Evolutionary conservation across 2,113 vertebrate species (phyloP).

Genomic region (Vicugna pacos): DNA sequence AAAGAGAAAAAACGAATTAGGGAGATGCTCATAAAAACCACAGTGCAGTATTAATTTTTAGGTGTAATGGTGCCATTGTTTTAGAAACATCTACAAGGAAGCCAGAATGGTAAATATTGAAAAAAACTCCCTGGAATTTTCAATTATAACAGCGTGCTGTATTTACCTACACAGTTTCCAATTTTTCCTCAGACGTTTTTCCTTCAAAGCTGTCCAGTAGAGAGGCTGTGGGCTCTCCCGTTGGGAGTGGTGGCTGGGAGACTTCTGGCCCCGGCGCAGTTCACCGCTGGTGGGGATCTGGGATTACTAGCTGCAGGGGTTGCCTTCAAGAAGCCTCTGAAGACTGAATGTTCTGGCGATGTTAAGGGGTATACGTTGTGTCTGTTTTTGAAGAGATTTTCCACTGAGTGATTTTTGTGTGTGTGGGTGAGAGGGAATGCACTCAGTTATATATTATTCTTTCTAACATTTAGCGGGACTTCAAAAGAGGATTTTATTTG

Average conservation of each 20-base stretch:
- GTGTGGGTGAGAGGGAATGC: not conserved
- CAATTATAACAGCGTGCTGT: not conserved
- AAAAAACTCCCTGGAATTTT: conserved; percentile 17
- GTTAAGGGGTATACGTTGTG: not conserved
- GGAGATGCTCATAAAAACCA: not conserved
- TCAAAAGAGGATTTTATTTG: conserved; percentile 54
- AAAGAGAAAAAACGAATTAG: not conserved
- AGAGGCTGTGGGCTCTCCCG: not conserved
- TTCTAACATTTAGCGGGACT: conserved; percentile 7
- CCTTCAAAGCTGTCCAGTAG: not conserved
- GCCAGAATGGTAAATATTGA: conserved; percentile 25
- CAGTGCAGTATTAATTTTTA: not conserved
- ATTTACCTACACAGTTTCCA: not conserved
- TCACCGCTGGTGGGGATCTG: not conserved
- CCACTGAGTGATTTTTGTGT: not conserved
- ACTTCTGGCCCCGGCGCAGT: not conserved
- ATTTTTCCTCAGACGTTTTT: not conserved
- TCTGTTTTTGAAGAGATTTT: not conserved
- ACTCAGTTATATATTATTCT: conserved; percentile 47
- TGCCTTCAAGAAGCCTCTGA: not conserved
- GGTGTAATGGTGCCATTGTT: not conserved
- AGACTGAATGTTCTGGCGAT: not conserved
- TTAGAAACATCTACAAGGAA: not conserved
- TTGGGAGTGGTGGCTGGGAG: not conserved
- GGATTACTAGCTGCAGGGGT: not conserved